Conservation (phyloP, 2,888 invertebrate genomes). For the Himalopsyche kuldschensis region DNA sequence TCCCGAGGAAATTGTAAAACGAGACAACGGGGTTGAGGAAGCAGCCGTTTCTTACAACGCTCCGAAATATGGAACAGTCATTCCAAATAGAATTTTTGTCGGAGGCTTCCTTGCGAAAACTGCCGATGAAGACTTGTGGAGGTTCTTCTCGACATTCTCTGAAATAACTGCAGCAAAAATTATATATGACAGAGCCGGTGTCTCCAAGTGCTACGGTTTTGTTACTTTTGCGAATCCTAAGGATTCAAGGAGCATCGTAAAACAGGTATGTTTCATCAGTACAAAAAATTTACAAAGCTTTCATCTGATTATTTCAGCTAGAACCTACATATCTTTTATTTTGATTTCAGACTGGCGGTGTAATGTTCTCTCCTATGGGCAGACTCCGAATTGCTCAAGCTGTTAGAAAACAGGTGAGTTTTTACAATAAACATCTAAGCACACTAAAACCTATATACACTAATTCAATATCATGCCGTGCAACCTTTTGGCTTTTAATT, state of each 20-base stretch:
- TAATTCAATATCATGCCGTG: too few species aligned
- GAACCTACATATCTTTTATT: neutral
- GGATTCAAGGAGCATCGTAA: slow-evolving; percentile 57
- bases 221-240: slow-evolving; percentile 66
- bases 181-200: slow-evolving; percentile 91
- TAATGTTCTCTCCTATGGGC: slow-evolving; percentile 58
- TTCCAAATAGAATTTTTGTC: slow-evolving; percentile 94
- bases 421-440: neutral
- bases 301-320: neutral
- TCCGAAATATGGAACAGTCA: slow-evolving; percentile 76
- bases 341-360: slow-evolving; percentile 55
- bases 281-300: neutral
- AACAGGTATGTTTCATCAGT: slow-evolving; percentile 49
- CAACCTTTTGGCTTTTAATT: too few species aligned
- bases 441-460: too few species aligned
- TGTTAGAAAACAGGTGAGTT: slow-evolving; percentile 56
- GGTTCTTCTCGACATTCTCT: slow-evolving; percentile 88
- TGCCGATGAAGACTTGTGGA: slow-evolving; percentile 87
- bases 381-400: slow-evolving; percentile 58
- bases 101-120: slow-evolving; percentile 94
- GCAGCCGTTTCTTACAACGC: slow-evolving; percentile 55
- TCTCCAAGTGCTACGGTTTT: slow-evolving; percentile 91
- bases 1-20: slow-evolving; percentile 10
- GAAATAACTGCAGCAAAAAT: slow-evolving; percentile 92
- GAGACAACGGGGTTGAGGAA: slow-evolving; percentile 52